Evolutionary conservation across 2,797 vertebrate genomes (phyloP).

Genomic region (Sebastes minor): DNA sequence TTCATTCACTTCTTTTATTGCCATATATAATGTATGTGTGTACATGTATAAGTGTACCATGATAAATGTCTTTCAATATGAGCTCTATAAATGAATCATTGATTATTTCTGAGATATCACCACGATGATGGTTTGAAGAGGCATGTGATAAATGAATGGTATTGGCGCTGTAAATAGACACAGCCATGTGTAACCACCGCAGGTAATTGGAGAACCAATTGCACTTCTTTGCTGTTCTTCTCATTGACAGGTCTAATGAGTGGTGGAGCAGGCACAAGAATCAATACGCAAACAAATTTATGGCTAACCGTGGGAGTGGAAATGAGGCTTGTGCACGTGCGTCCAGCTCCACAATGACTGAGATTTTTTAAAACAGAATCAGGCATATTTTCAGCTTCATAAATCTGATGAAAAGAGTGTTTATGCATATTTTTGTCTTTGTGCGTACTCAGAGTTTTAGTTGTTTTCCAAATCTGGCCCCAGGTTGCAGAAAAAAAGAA

Average conservation of each 20-base stretch:
- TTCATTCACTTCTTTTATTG: background rate
- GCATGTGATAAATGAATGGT: background rate
- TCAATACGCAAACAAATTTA: background rate
- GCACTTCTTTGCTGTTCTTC: background rate
- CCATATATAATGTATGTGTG: background rate
- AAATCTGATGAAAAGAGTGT: background rate
- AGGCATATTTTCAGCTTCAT: background rate
- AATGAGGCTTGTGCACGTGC: background rate
- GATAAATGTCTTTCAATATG: background rate
- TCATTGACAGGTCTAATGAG: background rate
- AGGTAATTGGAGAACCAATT: background rate
- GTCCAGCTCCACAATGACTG: too few relatives aligned
- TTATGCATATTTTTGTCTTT: background rate
- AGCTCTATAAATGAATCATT: too few relatives aligned
- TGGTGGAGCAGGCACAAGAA: background rate
- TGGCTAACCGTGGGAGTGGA: background rate
- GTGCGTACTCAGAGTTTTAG: background rate
- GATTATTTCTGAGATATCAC: background rate
- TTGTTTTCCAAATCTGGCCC: background rate
- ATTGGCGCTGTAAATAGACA: background rate
- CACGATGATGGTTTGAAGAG: background rate
- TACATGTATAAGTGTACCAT: background rate
- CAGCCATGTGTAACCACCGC: background rate
- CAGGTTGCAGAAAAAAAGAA: slow-evolving; percentile 37
- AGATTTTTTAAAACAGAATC: too few relatives aligned